Percentiles rank a stretch among this genome's conserved stretches.
These are phyloP conservation scores for Drosophila villosipedis DNA, from an alignment of 2,888 invertebrate species.

Conservation along the genomic window DNA sequence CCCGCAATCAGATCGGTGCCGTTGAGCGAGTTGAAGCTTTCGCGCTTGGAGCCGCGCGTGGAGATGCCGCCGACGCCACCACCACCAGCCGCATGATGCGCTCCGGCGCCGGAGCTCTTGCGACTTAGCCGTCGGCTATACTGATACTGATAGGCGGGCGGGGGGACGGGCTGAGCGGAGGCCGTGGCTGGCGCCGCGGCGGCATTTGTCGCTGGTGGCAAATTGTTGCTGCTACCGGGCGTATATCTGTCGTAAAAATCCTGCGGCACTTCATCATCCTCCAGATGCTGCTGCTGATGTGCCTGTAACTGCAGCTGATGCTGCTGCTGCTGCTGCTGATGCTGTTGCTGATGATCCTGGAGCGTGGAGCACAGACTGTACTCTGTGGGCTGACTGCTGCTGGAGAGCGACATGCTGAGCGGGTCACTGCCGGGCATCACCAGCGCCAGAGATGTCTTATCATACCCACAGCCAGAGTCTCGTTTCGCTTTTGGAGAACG, in stretches of 20 bases:
- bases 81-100: slow-evolving; percentile 59
- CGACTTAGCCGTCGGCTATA: slow-evolving; percentile 82
- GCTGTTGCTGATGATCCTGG: slow-evolving; percentile 61
- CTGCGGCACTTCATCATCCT: slow-evolving; percentile 80
- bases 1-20: slow-evolving; percentile 84
- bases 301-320: slow-evolving; percentile 20
- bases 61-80: slow-evolving; percentile 21
- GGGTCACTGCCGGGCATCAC: slow-evolving; percentile 74
- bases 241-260: slow-evolving; percentile 81
- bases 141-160: slow-evolving; percentile 82
- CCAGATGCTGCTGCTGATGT: slow-evolving; percentile 11
- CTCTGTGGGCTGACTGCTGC: slow-evolving; percentile 65
- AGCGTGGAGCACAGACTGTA: slow-evolving; percentile 74
- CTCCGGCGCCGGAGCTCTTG: slow-evolving; percentile 74
- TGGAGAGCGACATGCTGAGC: slow-evolving; percentile 61
- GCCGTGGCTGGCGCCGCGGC: slow-evolving; percentile 33
- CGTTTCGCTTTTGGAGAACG: slow-evolving; percentile 81
- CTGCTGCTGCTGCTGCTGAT: slow-evolving; percentile 21
- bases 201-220: slow-evolving; percentile 43
- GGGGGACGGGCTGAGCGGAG: slow-evolving; percentile 43
- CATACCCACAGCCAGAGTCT: slow-evolving; percentile 72
- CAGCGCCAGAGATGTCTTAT: slow-evolving; percentile 58
- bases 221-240: slow-evolving; percentile 70
- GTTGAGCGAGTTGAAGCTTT: slow-evolving; percentile 83
- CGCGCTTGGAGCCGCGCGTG: slow-evolving; percentile 78